Evolutionary conservation across 2,888 invertebrate species (phyloP), one percentile per base, ranked within the genome.

Genomic region (Clunio marinus): DNA sequence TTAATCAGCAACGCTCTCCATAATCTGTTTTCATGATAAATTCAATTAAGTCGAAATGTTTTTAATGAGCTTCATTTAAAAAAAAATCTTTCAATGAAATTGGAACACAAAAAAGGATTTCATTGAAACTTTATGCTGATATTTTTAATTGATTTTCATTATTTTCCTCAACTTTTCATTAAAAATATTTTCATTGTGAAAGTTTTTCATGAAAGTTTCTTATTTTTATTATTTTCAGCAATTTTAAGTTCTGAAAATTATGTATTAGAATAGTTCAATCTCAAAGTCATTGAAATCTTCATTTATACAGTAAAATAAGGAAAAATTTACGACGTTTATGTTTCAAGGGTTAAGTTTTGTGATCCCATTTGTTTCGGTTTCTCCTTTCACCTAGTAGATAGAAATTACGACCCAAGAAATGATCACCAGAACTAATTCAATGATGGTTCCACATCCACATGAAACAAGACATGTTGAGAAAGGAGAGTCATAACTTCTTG

Each of bases 321-420:
- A 22, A 63, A 63, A 63, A n/a, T n/a, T n/a, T n/a, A n/a, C n/a
- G n/a, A n/a, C n/a, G n/a, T 63, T 63, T 63, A 63, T 63, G 63
- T 27, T 45, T 45, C 17, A 13, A 27, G 45, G 63, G 27, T 35
- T 60, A 15, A 24, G 22, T 60, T n/a, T 13, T 60, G 45, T 63
- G 24, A 63, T 63, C 25, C 45, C 13, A 63, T 46, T 63, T 25
- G 45, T 45, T 63, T n/a, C n/a, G n/a, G n/a, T n/a, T n/a, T n/a
- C n/a, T n/a, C n/a, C n/a, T n/a, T n/a, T 7, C 41, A 63, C 7
- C 24, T 20, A 24, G 51, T 17, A 24, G 51, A 2, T 10, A 22
- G 7, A 2, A 51, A n/a, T n/a, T n/a, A n/a, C n/a, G n/a, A 13
- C 41, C 32, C 5, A 32, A 41, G 41, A 15, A 41, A 41, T 41